Base-by-base conservation (phyloP, 2,113 vertebrate species). In the Apodemus speciosus region DNA sequence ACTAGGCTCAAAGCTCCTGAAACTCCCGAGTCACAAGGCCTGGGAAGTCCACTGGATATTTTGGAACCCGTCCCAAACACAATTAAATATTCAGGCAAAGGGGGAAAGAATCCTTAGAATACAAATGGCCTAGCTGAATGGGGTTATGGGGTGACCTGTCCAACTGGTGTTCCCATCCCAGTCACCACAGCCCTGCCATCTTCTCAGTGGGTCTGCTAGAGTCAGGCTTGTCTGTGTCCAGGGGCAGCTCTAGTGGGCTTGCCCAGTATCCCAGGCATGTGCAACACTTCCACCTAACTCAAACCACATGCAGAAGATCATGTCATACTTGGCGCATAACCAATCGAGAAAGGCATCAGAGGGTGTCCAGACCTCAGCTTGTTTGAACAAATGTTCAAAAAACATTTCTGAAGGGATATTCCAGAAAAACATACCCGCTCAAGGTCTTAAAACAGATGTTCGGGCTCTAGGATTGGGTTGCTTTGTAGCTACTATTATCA, bases 271-370 rank as follows among this genome's bases (percentile, higher is more conserved):
- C 79, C 95, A 95, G 97, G 92, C 91, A 88, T 97, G 97, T 97
- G 93, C 90, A 98, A 96, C 1, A 84, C 97, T 98, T 98, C 94
- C 43, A 95, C 96, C 97, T 98, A 95, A 98, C 95, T 96, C 49
- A 97, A 98, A 97, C 97, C 98, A 98, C 90, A 97, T 97, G 98
- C 93, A 23, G 94, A 75, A 68, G 96, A 97, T 97, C 96, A 94
- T 98, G 97, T 98, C 98, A 97, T 97, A 98, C 97, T 98, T 98
- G 98, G 98, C 97, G 56, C 90, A 94, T 95, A 97, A 97, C 97
- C 98, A 97, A 95, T 94, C 92, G 9, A 97, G 96, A 97, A 95
- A 98, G 97, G 80, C 98, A 96, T 95, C 56, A 97, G 97, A 97
- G 97, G 89, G 97, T 97, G 96, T 97, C 96, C 97, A 98, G 95